phyloP scores from a whole-genome alignment of 1,140 invertebrate species.

The Goniozus legneri region DNA sequence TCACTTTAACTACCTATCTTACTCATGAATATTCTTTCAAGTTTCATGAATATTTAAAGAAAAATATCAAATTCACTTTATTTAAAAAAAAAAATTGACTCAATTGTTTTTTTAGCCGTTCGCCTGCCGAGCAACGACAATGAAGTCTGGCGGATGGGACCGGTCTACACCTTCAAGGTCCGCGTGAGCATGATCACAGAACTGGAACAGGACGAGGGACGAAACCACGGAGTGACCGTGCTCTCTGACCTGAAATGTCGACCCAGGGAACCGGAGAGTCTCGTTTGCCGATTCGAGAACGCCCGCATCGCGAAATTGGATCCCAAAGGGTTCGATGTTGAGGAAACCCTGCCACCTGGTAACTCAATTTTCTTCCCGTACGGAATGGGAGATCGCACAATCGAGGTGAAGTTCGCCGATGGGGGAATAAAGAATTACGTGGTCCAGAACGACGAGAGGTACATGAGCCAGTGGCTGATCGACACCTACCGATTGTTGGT shows the following conservation, averaged over 20 bases:
- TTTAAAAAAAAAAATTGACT: too few species aligned
- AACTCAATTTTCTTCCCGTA: constrained; percentile 9
- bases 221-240: constrained; percentile 23
- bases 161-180: constrained; percentile 31
- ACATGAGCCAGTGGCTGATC: constrained; percentile 11
- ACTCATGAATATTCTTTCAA: too few species aligned
- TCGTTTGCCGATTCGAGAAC: constrained; percentile 29
- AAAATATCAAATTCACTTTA: too few species aligned
- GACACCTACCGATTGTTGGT: constrained; percentile 36
- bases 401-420: constrained; percentile 30
- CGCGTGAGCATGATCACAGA: constrained; percentile 25
- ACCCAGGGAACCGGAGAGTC: constrained; percentile 20
- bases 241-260: constrained; percentile 28
- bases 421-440: constrained; percentile 22
- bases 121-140: constrained; percentile 13
- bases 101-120: constrained; percentile 7
- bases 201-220: constrained; percentile 18
- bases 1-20: too few species aligned
- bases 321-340: constrained; percentile 10
- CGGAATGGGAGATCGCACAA: constrained; percentile 18
- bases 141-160: constrained; percentile 28
- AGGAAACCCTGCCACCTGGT: neutral
- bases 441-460: constrained; percentile 16
- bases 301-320: constrained; percentile 21
- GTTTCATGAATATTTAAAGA: too few species aligned